phyloP scores from a whole-genome alignment of 2,113 vertebrate species.

The Myiozetetes cayanensis region DNA sequence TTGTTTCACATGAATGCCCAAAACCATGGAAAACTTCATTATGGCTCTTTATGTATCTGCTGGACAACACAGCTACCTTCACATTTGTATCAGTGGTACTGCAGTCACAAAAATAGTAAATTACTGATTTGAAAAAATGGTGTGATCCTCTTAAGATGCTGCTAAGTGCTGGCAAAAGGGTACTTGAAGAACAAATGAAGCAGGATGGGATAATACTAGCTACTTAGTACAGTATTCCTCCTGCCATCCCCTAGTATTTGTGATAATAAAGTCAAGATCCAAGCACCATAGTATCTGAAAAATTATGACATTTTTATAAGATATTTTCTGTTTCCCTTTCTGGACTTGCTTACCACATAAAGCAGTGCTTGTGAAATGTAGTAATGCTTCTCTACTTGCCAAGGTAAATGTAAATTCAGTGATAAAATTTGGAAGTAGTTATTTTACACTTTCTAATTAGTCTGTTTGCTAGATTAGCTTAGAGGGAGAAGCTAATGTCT shows the following conservation, averaged over 20 bases:
- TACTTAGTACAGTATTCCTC: background rate
- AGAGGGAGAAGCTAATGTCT: background rate
- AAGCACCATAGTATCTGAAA: background rate
- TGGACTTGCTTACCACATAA: background rate
- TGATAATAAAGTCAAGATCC: background rate
- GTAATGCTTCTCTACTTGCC: background rate
- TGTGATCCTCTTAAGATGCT: background rate
- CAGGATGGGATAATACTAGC: background rate
- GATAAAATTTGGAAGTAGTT: conserved; percentile 5
- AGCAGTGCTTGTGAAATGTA: background rate
- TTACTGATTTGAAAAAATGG: background rate
- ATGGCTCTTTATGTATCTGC: fast-evolving
- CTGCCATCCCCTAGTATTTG: background rate
- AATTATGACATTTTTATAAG: background rate
- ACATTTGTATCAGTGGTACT: background rate
- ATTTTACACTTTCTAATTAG: background rate
- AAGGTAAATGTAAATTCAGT: background rate
- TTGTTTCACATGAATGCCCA: background rate
- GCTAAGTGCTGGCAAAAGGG: background rate
- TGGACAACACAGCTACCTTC: background rate
- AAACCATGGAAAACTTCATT: background rate
- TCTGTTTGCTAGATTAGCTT: background rate
- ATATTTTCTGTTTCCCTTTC: background rate
- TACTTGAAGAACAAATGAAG: background rate
- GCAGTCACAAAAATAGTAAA: background rate